phyloP scores from a whole-genome alignment of 2,888 invertebrate species.

The Lycocerus yunnanus region DNA sequence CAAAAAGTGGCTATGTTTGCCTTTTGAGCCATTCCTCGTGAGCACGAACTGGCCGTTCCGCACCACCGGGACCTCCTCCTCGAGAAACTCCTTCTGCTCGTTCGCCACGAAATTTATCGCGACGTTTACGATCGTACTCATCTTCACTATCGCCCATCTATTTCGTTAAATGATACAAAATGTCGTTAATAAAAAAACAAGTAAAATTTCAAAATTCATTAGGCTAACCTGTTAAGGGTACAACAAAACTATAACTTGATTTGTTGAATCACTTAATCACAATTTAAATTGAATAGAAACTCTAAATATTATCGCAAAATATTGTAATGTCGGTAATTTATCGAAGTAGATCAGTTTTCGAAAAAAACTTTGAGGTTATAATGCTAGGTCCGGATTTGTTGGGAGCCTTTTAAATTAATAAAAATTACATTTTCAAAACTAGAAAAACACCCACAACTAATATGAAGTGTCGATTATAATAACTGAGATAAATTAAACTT shows the following conservation, averaged over 20 bases:
- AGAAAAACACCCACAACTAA: background rate
- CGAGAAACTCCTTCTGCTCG: conserved; percentile 76
- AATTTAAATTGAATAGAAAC: background rate
- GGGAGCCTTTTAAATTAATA: background rate
- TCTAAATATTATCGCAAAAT: background rate
- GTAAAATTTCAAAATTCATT: background rate
- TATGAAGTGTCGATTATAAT: background rate
- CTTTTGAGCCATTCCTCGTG: conserved; percentile 81
- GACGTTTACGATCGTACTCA: conserved; percentile 92
- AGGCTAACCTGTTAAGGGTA: background rate
- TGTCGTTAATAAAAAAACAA: background rate
- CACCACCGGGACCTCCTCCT: conserved; percentile 71
- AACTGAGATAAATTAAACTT: background rate
- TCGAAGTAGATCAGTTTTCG: background rate
- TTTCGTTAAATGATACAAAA: background rate
- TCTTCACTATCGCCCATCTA: conserved; percentile 96
- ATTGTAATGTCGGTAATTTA: background rate
- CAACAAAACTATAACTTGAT: background rate
- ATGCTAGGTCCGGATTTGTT: background rate
- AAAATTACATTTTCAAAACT: background rate
- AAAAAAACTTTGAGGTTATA: conserved; percentile 3
- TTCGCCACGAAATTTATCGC: conserved; percentile 97
- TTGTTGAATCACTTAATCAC: background rate
- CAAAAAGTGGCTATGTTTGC: conserved; percentile 34
- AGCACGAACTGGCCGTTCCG: conserved; percentile 72